These are phyloP conservation scores for Stenodema calcarata DNA, from an alignment of 2,888 invertebrate species.

Conservation along the genomic window DNA sequence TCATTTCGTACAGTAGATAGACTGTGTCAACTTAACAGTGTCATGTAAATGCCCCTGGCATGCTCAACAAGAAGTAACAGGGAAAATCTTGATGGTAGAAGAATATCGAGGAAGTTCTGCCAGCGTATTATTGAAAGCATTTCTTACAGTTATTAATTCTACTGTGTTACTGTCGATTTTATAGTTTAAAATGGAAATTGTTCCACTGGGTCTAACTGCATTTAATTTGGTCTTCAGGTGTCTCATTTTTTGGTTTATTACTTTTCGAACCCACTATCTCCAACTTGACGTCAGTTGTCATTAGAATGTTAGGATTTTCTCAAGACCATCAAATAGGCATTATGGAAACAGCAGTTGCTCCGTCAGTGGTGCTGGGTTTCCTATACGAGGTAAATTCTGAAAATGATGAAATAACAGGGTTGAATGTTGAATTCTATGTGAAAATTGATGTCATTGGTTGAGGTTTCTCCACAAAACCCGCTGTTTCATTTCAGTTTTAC, in stretches of 20 bases:
- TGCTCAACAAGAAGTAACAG: conserved; percentile 41
- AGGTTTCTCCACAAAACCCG: background rate
- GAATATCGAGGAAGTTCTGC: background rate
- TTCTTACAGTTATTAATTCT: background rate
- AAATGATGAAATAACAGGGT: background rate
- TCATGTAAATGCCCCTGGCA: conserved; percentile 3
- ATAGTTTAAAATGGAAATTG: background rate
- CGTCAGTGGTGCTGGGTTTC: background rate
- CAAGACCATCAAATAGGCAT: background rate
- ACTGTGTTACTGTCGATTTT: background rate
- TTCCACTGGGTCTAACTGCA: conserved; percentile 7
- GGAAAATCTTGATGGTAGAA: background rate
- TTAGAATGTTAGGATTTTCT: background rate
- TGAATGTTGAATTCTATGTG: background rate
- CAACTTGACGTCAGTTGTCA: background rate
- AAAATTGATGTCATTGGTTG: background rate
- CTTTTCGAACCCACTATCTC: background rate
- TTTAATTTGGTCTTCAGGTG: background rate
- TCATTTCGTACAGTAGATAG: background rate
- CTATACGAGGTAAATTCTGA: background rate
- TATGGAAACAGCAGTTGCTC: background rate
- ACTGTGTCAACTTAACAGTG: background rate
- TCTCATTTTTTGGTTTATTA: background rate
- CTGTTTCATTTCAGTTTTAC: background rate
- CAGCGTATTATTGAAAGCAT: conserved; percentile 7